A percentile compares a stretch with the other conserved stretches of the same genome.
Evolutionary conservation across 2,888 invertebrate genomes (phyloP).

Genomic region (Pherbina coryleti): DNA sequence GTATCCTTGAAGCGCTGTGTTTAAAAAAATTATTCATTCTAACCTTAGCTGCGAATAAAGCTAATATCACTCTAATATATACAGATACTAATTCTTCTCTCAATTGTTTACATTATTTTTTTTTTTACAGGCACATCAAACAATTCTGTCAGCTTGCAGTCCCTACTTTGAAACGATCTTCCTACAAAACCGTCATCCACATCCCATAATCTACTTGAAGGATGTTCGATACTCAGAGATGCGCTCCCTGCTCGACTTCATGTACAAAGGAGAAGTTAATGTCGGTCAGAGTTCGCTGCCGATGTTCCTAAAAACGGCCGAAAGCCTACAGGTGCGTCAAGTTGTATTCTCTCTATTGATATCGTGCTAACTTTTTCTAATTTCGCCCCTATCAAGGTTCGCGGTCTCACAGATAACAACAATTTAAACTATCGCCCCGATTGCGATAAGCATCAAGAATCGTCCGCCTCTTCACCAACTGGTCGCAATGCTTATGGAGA

Average conservation of each 20-base stretch:
- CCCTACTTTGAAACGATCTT: constrained; percentile 94
- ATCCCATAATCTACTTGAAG: constrained; percentile 92
- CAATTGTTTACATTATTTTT: background rate
- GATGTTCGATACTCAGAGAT: constrained; percentile 91
- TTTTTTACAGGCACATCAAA: constrained; percentile 85
- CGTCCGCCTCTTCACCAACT: constrained; percentile 67
- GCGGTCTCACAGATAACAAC: constrained; percentile 90
- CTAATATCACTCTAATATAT: no score
- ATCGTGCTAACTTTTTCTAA: constrained; percentile 11
- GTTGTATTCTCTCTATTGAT: background rate
- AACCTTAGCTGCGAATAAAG: no score
- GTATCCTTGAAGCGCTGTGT: no score
- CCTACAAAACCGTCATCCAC: constrained; percentile 88
- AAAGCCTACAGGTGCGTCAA: constrained; percentile 82
- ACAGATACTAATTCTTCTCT: background rate
- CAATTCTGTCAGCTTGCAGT: constrained; percentile 92
- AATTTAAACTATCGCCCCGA: constrained; percentile 71
- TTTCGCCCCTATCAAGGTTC: constrained; percentile 65
- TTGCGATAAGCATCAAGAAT: constrained; percentile 68
- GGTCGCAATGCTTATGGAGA: constrained; percentile 55
- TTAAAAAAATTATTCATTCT: no score
- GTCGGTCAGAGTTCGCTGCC: constrained; percentile 92
- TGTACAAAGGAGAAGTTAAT: constrained; percentile 93
- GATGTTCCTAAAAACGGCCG: constrained; percentile 92
- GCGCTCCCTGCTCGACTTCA: constrained; percentile 90